Percentiles rank a stretch among this genome's conserved stretches.
Evolutionary conservation across 2,888 invertebrate species (phyloP).

Genomic region (Malthinus flaveolus): DNA sequence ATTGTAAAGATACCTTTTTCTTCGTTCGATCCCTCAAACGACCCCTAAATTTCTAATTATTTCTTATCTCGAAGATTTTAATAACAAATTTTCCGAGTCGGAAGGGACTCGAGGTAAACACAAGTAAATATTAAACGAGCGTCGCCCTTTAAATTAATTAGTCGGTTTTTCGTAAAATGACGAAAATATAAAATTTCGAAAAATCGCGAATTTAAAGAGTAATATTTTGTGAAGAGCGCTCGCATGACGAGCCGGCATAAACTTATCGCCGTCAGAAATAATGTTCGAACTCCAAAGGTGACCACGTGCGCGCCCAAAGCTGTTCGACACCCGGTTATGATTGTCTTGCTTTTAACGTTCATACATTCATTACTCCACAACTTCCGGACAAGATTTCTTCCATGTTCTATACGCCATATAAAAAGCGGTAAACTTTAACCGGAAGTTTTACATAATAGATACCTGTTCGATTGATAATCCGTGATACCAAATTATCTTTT

Average conservation of each 20-base stretch:
- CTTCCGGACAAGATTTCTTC: conserved; percentile 38
- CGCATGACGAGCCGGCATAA: conserved; percentile 22
- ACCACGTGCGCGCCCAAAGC: conserved; percentile 27
- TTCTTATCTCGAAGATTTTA: conserved; percentile 9
- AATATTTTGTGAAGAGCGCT: too few relatives aligned
- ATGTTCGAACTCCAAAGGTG: conserved; percentile 10
- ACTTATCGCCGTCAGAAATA: conserved; percentile 25
- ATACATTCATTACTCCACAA: conserved; percentile 35
- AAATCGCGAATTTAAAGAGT: too few relatives aligned
- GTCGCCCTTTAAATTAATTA: too few relatives aligned
- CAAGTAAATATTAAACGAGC: too few relatives aligned
- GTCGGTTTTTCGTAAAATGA: too few relatives aligned
- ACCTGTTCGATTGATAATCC: conserved; percentile 25
- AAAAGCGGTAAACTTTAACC: conserved; percentile 38
- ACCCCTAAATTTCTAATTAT: conserved; percentile 22
- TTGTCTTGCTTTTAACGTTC: conserved; percentile 37
- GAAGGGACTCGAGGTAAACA: too few relatives aligned
- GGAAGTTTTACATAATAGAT: conserved; percentile 35
- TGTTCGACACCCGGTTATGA: conserved; percentile 20
- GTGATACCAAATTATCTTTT: not conserved
- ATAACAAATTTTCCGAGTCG: not conserved
- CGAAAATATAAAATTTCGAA: too few relatives aligned
- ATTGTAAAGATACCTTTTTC: conserved; percentile 23
- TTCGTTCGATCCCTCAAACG: conserved; percentile 24
- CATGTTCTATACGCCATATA: conserved; percentile 35